A percentile compares a stretch with the other conserved stretches of the same genome.
Evolutionary conservation across 2,113 vertebrate genomes (phyloP).

Genomic region (Calidris pygmaea): DNA sequence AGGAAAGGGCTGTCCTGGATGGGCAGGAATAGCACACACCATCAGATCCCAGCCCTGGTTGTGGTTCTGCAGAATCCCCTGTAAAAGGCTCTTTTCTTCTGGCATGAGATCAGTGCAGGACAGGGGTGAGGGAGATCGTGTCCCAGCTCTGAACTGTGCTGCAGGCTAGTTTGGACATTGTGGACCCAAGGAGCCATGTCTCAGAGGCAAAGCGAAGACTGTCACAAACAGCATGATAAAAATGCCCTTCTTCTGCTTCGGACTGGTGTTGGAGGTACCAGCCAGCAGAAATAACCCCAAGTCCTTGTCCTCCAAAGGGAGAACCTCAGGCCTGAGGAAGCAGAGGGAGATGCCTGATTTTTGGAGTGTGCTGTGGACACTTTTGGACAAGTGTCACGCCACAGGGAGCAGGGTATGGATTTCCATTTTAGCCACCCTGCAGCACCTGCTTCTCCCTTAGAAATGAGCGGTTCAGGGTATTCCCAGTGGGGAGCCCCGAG

Average conservation of each 20-base stretch:
- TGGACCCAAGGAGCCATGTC: fast-evolving
- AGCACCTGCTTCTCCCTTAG: not conserved
- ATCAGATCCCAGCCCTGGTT: not conserved
- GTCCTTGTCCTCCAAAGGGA: not conserved
- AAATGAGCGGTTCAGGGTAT: not conserved
- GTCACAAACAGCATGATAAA: not conserved
- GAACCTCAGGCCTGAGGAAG: not conserved
- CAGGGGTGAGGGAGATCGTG: not conserved
- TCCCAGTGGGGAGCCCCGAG: not conserved
- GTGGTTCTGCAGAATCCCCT: not conserved
- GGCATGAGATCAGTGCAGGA: not conserved
- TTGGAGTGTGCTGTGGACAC: not conserved
- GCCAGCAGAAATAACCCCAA: not conserved
- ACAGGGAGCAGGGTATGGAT: not conserved
- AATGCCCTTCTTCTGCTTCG: fast-evolving
- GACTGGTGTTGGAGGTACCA: not conserved
- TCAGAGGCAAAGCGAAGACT: not conserved
- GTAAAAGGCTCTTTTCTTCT: not conserved
- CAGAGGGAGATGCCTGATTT: not conserved
- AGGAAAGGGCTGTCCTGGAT: not conserved
- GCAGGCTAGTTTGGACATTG: not conserved
- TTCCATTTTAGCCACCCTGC: not conserved
- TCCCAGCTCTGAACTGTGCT: not conserved
- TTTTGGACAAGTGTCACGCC: not conserved
- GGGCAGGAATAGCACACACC: not conserved